These are phyloP conservation scores for Amia ocellicauda DNA, from an alignment of 2,113 vertebrate genomes.

Conservation along the genomic window DNA sequence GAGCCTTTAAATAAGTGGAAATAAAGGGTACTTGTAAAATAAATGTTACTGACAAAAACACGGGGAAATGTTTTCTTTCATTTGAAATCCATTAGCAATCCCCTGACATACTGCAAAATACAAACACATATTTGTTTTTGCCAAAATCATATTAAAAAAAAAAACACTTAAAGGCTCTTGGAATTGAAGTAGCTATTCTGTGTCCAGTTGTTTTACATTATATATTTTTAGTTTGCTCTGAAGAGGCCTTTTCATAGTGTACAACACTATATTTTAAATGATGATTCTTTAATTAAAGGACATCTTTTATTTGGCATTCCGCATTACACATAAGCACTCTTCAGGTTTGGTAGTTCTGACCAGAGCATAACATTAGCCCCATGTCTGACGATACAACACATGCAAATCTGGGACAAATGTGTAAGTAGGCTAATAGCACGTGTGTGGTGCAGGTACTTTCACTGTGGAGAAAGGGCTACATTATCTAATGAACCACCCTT, in stretches of 20 bases:
- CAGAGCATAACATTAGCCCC: too few relatives aligned
- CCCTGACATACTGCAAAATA: conserved; percentile 59
- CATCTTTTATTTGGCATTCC: conserved; percentile 45
- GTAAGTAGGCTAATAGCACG: conserved; percentile 37
- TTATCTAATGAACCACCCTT: too few relatives aligned
- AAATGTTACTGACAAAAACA: conserved; percentile 43
- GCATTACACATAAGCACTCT: conserved; percentile 1
- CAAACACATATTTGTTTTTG: conserved; percentile 65
- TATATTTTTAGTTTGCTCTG: conserved; percentile 40
- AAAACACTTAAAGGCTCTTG: conserved; percentile 64
- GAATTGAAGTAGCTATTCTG: conserved; percentile 64
- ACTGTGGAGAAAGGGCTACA: too few relatives aligned
- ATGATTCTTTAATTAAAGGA: conserved; percentile 57
- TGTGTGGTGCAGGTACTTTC: background rate
- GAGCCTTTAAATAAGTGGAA: conserved; percentile 47
- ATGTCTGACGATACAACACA: background rate
- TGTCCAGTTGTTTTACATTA: conserved; percentile 49
- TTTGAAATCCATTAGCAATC: conserved; percentile 71
- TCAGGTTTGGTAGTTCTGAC: too few relatives aligned
- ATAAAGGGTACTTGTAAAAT: conserved; percentile 38
- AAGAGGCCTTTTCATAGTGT: conserved; percentile 50
- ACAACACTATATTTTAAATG: conserved; percentile 48
- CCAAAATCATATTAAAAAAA: conserved; percentile 64
- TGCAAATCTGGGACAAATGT: conserved; percentile 1
- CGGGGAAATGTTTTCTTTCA: conserved; percentile 64